These are phyloP conservation scores for Pituophis catenifer DNA, from an alignment of 2,113 vertebrate species.

Conservation along the genomic window DNA sequence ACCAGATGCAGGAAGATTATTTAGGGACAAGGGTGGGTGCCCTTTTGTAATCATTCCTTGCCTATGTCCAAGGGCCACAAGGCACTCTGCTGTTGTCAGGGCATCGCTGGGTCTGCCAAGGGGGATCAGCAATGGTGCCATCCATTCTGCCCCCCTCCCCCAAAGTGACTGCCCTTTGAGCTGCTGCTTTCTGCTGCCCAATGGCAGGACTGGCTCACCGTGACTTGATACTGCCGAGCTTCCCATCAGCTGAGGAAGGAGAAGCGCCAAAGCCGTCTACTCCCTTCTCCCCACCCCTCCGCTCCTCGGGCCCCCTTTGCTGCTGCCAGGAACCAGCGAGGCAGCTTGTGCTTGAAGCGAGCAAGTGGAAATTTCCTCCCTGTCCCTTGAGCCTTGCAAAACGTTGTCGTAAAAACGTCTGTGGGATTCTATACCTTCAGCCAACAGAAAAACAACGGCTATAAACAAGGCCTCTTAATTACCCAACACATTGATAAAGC, in stretches of 20 bases:
- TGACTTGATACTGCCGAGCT: background rate
- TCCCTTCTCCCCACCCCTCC: background rate
- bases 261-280: background rate
- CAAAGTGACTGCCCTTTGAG: background rate
- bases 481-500: background rate
- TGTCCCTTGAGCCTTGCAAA: constrained; percentile 50
- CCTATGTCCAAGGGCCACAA: background rate
- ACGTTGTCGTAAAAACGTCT: constrained; percentile 50
- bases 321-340: background rate
- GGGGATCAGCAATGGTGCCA: background rate
- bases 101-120: background rate
- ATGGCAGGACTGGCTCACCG: background rate
- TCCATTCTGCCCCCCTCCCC: background rate
- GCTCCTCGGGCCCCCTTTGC: background rate
- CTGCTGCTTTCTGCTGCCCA: background rate
- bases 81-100: background rate
- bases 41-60: background rate
- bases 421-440: constrained; percentile 36
- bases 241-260: background rate
- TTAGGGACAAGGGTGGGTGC: background rate
- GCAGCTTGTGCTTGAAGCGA: background rate
- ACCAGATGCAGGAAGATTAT: background rate
- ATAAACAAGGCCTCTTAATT: constrained; percentile 12
- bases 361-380: constrained; percentile 67
- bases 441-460: constrained; percentile 1